These are phyloP conservation scores for Progne subis DNA, from an alignment of 2,113 vertebrate species.

Conservation along the genomic window DNA sequence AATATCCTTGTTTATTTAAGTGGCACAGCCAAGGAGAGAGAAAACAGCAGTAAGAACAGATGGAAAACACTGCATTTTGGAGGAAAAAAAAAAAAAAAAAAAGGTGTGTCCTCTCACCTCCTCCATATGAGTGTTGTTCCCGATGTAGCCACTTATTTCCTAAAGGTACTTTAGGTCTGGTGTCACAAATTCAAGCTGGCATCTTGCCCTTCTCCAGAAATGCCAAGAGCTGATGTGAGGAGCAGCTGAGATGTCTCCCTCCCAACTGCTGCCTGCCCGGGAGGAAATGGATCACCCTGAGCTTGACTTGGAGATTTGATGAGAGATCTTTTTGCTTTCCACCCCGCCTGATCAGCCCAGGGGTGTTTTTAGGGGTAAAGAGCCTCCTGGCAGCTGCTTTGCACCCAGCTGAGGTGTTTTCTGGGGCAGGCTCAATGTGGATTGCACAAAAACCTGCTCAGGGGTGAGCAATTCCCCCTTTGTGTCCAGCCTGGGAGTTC, in stretches of 20 bases:
- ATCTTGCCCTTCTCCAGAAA: background rate
- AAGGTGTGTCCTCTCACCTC: background rate
- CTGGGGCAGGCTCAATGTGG: background rate
- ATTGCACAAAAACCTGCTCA: background rate
- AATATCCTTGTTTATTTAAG: background rate
- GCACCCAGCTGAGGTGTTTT: background rate
- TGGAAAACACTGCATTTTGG: background rate
- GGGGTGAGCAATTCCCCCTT: background rate
- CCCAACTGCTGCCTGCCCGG: background rate
- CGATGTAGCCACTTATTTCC: slow-evolving; percentile 1
- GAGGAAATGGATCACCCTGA: background rate
- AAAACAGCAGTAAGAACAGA: background rate
- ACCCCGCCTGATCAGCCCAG: background rate
- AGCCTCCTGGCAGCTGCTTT: background rate
- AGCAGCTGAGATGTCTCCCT: background rate
- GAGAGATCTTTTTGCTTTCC: background rate
- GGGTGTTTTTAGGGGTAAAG: background rate
- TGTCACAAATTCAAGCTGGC: background rate
- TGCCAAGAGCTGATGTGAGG: background rate
- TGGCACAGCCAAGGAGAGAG: background rate
- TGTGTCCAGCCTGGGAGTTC: background rate
- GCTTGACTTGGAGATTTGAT: background rate
- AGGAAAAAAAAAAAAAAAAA: background rate
- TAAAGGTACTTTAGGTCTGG: background rate
- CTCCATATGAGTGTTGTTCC: background rate